Evolutionary conservation across 2,797 vertebrate genomes (phyloP), one percentile per base, ranked within the genome.

Genomic region (Hippopotamyrus pictus): DNA sequence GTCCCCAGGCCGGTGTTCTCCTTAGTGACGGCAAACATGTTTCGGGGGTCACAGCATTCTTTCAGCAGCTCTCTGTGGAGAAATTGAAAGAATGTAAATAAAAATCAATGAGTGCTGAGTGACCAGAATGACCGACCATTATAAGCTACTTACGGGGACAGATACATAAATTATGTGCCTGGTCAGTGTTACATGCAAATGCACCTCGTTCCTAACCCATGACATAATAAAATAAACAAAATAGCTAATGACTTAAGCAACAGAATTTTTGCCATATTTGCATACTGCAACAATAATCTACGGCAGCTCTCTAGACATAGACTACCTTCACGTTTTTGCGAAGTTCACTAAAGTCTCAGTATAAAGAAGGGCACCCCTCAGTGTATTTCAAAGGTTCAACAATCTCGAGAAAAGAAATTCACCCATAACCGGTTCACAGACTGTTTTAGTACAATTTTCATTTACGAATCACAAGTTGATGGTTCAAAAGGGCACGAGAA

Each of bases 1-100:
- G 97, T 98, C 76, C 98, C 98, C 91, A 98, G 93, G 0, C 97
- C 98, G 0, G 98, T 97, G 92, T 99, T 99, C 91, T 94, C 93
- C 93, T 99, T 99, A 29, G 98, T 99, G 93, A 99, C 96, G 0
- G 97, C 97, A 91, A 99, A 99, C 94, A 97, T 97, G 90, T 92
- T 96, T 85, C 92, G 93, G 0, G 98, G 97, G 83, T 98, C 94
- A 12, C 98, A 99, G 95, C 98, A 99, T 50, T 98, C 96, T 46
- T 96, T 95, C 92, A 99, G 93, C 91, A 98, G 91, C 93, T 97
- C 97, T 95, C 98, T 99, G 93, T 41, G 5, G 62, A 54, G 9
- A 19, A 89, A 73, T 90, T 89, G 89, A 88, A 82, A 82, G 2
- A 90, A 44, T 17, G 12, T 11, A 50, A 5, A 33, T 22, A 51